phyloP scores from a whole-genome alignment of 2,888 invertebrate species.

The Patella pellucida region DNA sequence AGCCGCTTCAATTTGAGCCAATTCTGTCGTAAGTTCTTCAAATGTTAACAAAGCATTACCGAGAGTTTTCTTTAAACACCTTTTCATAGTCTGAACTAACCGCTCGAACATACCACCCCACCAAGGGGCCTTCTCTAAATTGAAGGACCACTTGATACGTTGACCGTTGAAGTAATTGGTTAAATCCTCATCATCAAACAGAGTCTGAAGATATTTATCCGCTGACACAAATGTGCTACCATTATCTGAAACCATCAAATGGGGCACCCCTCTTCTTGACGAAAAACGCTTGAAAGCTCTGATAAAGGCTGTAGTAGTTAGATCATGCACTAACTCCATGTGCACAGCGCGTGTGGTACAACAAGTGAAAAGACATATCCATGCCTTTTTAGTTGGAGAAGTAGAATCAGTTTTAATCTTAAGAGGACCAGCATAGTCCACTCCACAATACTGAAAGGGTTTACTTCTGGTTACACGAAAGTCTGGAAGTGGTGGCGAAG shows the following conservation, averaged over 20 bases:
- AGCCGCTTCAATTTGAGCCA: no score
- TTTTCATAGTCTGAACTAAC: no score
- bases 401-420: background rate
- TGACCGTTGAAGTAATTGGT: background rate
- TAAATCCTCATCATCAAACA: no score
- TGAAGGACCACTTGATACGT: slow-evolving; percentile 17
- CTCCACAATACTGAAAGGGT: background rate
- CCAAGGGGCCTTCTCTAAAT: background rate
- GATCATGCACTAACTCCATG: background rate
- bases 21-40: no score
- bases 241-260: background rate
- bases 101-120: no score
- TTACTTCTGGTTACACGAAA: background rate
- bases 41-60: no score
- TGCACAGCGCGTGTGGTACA: background rate
- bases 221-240: background rate
- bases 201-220: no score
- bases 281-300: background rate
- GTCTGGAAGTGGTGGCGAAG: background rate
- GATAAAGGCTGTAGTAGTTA: background rate
- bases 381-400: background rate
- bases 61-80: no score
- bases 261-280: background rate
- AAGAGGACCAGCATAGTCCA: background rate
- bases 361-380: background rate